A percentile compares a stretch with the other conserved stretches of the same genome.
Conservation (phyloP, 2,888 invertebrate species). For the Thecocarcelia acutangulata region DNA sequence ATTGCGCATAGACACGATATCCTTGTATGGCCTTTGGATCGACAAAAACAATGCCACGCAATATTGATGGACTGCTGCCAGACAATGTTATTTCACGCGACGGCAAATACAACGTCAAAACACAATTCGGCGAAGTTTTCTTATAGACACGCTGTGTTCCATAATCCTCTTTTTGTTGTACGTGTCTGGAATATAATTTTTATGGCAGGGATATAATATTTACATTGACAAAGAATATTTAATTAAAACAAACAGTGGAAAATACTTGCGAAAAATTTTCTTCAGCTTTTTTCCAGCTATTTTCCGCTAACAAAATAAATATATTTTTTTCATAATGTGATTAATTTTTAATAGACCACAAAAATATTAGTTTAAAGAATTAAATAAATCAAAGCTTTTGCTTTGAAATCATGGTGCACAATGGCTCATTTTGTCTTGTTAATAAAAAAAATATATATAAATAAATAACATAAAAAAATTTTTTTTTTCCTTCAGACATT, state of each 20-base stretch:
- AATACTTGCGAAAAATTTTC: not conserved
- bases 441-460: no score
- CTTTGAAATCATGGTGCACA: no score
- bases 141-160: conserved; percentile 88
- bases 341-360: no score
- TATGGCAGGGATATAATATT: not conserved
- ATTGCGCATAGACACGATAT: conserved; percentile 91
- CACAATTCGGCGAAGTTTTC: conserved; percentile 92
- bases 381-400: no score
- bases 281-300: no score
- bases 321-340: no score
- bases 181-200: conserved; percentile 60
- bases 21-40: conserved; percentile 92
- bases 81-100: conserved; percentile 90
- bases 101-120: conserved; percentile 90
- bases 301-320: no score
- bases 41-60: conserved; percentile 95
- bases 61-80: conserved; percentile 87
- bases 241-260: not conserved
- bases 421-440: no score
- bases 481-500: no score
- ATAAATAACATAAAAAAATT: no score
- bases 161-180: conserved; percentile 74
- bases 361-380: no score
- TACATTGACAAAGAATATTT: not conserved